Conservation (phyloP, 1,140 invertebrate genomes). For the Luehdorfia chinensis region DNA sequence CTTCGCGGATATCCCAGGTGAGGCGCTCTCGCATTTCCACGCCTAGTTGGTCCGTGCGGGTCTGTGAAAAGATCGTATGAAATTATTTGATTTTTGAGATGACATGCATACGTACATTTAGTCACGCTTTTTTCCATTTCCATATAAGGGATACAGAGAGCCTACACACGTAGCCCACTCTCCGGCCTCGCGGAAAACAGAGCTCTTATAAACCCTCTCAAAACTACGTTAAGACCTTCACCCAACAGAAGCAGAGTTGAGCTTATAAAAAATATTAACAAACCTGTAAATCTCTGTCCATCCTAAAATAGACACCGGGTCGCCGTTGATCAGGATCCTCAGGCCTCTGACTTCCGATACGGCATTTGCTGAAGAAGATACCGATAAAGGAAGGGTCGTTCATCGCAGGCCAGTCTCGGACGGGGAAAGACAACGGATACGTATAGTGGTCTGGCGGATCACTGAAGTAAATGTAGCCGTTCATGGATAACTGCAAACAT, state of each 20-base stretch:
- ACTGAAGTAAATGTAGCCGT: slow-evolving; percentile 94
- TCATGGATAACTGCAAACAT: slow-evolving; percentile 84
- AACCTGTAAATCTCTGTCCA: slow-evolving; percentile 75
- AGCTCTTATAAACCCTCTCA: too few relatives aligned
- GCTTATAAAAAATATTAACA: too few relatives aligned
- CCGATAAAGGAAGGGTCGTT: slow-evolving; percentile 96
- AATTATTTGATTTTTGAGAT: too few relatives aligned
- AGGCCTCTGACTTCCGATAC: slow-evolving; percentile 82
- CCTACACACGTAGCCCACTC: too few relatives aligned
- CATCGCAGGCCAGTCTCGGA: slow-evolving; percentile 88
- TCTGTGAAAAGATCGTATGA: slow-evolving; percentile 37
- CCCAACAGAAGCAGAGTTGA: too few relatives aligned
- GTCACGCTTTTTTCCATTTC: too few relatives aligned
- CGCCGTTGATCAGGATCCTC: slow-evolving; percentile 80
- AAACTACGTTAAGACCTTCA: too few relatives aligned
- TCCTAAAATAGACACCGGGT: slow-evolving; percentile 88
- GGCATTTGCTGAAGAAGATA: slow-evolving; percentile 93
- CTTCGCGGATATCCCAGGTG: slow-evolving; percentile 92
- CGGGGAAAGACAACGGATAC: slow-evolving; percentile 91
- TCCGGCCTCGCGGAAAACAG: too few relatives aligned
- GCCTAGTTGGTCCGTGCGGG: slow-evolving; percentile 88
- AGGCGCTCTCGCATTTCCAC: slow-evolving; percentile 91
- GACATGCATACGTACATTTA: too few relatives aligned
- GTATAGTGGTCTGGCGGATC: slow-evolving; percentile 90
- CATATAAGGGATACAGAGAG: too few relatives aligned